Evolutionary conservation across 2,113 vertebrate species (phyloP), one percentile per base, ranked within the genome.

Genomic region (Trichomycterus rosablanca): DNA sequence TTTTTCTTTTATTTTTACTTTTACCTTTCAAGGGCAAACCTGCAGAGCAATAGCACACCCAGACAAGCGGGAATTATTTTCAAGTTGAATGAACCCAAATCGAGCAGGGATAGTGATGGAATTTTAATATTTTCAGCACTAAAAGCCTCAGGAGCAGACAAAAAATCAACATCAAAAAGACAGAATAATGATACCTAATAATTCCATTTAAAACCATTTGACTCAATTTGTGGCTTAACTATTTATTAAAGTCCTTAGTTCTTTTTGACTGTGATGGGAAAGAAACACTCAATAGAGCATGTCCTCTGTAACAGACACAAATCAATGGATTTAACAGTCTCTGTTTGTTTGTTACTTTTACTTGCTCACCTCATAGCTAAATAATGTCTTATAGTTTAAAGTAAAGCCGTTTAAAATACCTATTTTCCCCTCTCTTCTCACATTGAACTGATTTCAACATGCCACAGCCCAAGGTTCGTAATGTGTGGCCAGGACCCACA

Each of bases 11-110:
- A 65, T 32, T n/a, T 52, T 35, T 60, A 16, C 4, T 14, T 59
- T 77, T 69, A 69, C 62, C 59, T 75, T 68, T 80, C 78, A 81
- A 81, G 79, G 75, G 67, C 63, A 6, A 56, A 60, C 55, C 58
- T 63, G 62, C 66, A 32, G 37, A 48, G 54, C 46, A 14, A 46
- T 52, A 20, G 15, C 3, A 51, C 39, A 34, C 46, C 42, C 18
- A 76, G 70, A 76, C 67, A 16, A 69, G 66, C 35, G 20, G 55
- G 24, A 53, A 44, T 63, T 30, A 30, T 77, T 81, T 80, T 66
- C 61, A 43, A 64, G 50, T 26, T 74, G 70, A 81, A 75, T 77
- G 77, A 80, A 77, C 72, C 70, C 66, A 60, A 72, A 77, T 52
- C 23, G 12, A 65, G 51, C 76, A 76, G 80, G 81, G 78, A 74